Conservation (phyloP, 2,888 invertebrate genomes). For the Pandemis heparana region DNA sequence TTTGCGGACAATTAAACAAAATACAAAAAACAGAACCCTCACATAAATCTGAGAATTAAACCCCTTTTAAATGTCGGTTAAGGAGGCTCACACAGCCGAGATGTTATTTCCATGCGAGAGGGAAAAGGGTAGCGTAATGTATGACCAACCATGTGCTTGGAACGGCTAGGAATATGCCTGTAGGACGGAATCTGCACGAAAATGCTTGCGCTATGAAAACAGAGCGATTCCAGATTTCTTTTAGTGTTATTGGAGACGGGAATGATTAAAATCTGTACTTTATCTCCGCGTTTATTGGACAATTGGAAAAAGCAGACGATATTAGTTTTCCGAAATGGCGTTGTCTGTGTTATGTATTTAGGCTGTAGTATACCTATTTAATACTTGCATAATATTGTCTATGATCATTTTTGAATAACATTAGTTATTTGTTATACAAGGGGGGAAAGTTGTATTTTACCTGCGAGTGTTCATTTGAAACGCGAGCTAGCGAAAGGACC, state of each 20-base stretch:
- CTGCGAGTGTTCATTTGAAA: too few species aligned
- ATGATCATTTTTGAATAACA: too few species aligned
- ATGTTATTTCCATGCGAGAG: slow-evolving; percentile 24
- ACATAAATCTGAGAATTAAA: slow-evolving; percentile 37
- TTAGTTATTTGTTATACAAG: too few species aligned
- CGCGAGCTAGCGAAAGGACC: too few species aligned
- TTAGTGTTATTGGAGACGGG: slow-evolving; percentile 18
- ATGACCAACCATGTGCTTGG: slow-evolving; percentile 33
- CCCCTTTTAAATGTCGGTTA: slow-evolving; percentile 33
- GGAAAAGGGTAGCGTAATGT: slow-evolving; percentile 28
- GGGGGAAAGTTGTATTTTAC: too few species aligned
- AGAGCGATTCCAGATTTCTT: slow-evolving; percentile 11
- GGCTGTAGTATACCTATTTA: too few species aligned
- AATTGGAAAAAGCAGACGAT: too few species aligned
- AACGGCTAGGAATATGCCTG: slow-evolving; percentile 27
- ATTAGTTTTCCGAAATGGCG: too few species aligned
- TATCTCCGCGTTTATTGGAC: too few species aligned
- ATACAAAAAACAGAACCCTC: slow-evolving; percentile 34
- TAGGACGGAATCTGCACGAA: slow-evolving; percentile 20
- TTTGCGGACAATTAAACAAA: slow-evolving; percentile 32
- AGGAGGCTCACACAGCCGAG: slow-evolving; percentile 19
- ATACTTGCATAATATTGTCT: too few species aligned
- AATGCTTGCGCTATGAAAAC: slow-evolving; percentile 26
- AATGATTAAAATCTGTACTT: slow-evolving; percentile 7
- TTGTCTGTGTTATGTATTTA: too few species aligned